Evolutionary conservation across 2,888 invertebrate species (phyloP), one percentile per base, ranked within the genome.

Genomic region (Apamea sordens): DNA sequence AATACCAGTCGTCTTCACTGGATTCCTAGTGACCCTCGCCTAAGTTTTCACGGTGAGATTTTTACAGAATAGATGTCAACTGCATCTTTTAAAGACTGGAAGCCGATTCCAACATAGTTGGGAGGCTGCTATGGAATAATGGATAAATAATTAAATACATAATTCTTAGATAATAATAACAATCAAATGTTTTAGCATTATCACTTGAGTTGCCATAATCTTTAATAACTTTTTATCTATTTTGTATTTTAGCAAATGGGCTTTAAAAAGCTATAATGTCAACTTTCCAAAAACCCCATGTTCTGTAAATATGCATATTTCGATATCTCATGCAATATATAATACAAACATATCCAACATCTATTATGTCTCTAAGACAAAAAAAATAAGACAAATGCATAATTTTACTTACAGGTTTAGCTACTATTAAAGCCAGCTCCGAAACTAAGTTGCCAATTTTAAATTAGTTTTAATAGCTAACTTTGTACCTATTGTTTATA

Each of bases 371-470:
- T 41, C 7, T 41, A 41, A 7, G 41, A 11, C 5, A 36, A 6
- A 36, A 65, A 36, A 65, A 3, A 7, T 65, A 65, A 7, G 65
- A 67, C 15, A 41, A 15, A n/a, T 10, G 5, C 8, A 15, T 41
- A n/a, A n/a, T 67, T 41, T 67, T 67, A 67, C 10, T n/a, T 18
- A n/a, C 65, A 15, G 5, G 41, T 7, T 61, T n/a, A n/a, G n/a
- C n/a, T n/a, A 21, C 32, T 64, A 32, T 53, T n/a, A 44, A n/a
- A 56, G 1, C 15, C 32, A 77, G 15, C 56, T 67, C 28, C 59
- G 32, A 32, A 61, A n/a, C 15, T 73, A 41, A 61, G 41, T 79
- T 73, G 53, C 67, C 79, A 80, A 56, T 28, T 44, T 41, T 18
- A 0, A 18, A 56, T 56, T 76, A 24, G 21, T 76, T 76, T 41